These are phyloP conservation scores for Capitulum mitella DNA, from an alignment of 2,888 invertebrate genomes.

Conservation along the genomic window DNA sequence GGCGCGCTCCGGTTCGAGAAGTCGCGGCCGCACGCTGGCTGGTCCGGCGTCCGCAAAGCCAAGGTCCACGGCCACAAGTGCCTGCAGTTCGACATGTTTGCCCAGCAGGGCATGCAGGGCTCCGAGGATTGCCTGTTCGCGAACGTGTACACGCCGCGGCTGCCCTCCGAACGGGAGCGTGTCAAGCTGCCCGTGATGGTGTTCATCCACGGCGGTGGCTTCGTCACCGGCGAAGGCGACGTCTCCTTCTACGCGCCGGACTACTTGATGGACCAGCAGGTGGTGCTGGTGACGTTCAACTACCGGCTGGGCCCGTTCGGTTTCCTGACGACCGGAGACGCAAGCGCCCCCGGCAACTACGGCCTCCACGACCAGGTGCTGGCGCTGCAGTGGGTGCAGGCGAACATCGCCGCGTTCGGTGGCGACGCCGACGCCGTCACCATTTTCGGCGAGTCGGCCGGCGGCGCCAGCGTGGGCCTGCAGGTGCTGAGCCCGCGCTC, in stretches of 20 bases:
- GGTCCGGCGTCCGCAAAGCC: conserved; percentile 64
- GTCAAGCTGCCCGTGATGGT: conserved; percentile 33
- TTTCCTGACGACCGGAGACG: conserved; percentile 28
- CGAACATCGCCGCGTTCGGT: conserved; percentile 26
- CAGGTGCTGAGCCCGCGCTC: conserved; percentile 26
- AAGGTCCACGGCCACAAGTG: conserved; percentile 55
- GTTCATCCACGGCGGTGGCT: conserved; percentile 39
- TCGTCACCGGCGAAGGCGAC: conserved; percentile 34
- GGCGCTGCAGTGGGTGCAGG: conserved; percentile 29
- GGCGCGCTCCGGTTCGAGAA: conserved; percentile 46
- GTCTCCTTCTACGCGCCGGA: conserved; percentile 30
- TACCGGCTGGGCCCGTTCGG: conserved; percentile 35
- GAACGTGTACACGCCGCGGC: conserved; percentile 81
- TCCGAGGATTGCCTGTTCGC: conserved; percentile 94
- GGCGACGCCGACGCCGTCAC: conserved; percentile 28
- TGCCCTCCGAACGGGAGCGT: conserved; percentile 12
- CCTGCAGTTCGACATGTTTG: conserved; percentile 80
- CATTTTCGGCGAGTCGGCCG: conserved; percentile 29
- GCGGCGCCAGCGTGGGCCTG: conserved; percentile 26
- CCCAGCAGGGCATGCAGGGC: conserved; percentile 79
- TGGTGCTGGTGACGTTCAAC: conserved; percentile 36
- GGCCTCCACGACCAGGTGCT: conserved; percentile 29
- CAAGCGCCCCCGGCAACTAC: conserved; percentile 28
- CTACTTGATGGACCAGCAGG: conserved; percentile 31
- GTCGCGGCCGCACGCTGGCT: not conserved